Evolutionary conservation across 2,797 vertebrate genomes (phyloP).

Genomic region (Xenops minutus): DNA sequence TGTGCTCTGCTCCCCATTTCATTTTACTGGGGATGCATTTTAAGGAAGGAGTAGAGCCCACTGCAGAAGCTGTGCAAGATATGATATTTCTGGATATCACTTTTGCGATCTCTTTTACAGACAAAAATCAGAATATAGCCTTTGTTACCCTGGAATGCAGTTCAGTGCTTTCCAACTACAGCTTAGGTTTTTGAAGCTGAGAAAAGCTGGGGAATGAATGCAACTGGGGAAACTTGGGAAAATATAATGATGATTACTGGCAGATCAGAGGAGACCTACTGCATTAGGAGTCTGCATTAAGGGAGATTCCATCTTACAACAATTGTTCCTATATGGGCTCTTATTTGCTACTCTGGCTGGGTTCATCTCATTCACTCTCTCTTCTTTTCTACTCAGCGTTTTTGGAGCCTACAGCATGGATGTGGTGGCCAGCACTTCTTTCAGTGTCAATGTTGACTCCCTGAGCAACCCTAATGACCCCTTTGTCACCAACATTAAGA

Average conservation of each 20-base stretch:
- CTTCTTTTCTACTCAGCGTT: conserved; percentile 56
- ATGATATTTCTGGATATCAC: background rate
- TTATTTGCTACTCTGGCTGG: background rate
- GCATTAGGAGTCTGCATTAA: background rate
- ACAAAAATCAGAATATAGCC: background rate
- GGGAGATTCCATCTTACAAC: background rate
- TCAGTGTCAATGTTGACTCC: conserved; percentile 78
- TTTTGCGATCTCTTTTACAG: background rate
- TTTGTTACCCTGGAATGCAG: background rate
- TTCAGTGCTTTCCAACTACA: background rate
- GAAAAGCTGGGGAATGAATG: background rate
- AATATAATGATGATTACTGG: background rate
- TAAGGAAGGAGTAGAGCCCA: background rate
- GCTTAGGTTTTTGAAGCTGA: background rate
- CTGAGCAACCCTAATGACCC: conserved; percentile 80
- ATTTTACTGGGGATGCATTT: background rate
- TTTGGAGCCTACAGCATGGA: conserved; percentile 84
- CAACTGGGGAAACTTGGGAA: background rate
- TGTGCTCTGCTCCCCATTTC: background rate
- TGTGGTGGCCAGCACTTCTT: conserved; percentile 80
- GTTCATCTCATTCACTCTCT: background rate
- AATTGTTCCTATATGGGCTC: background rate
- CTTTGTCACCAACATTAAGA: conserved; percentile 80
- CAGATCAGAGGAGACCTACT: background rate
- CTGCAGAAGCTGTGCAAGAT: background rate